Conservation (phyloP, 2,888 invertebrate genomes). For the Tetropium fuscum region DNA sequence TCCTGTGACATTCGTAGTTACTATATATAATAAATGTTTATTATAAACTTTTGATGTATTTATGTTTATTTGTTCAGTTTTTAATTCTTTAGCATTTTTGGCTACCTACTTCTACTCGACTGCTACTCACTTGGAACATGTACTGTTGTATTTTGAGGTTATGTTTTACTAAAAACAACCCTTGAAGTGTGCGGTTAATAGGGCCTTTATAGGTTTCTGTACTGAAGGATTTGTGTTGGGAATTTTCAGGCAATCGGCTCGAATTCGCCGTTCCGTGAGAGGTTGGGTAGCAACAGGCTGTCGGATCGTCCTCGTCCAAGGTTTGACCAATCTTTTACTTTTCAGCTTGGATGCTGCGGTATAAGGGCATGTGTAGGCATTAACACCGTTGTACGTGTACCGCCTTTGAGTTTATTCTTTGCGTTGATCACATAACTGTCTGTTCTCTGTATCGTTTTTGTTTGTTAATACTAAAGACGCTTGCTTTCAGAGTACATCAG, state of each 20-base stretch:
- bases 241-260: slow-evolving; percentile 71
- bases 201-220: too few relatives aligned
- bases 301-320: slow-evolving; percentile 86
- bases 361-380: slow-evolving; percentile 47
- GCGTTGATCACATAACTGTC: slow-evolving; percentile 13
- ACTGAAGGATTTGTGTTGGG: background rate
- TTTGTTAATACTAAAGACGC: slow-evolving; percentile 47
- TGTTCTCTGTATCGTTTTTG: slow-evolving; percentile 34
- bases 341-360: slow-evolving; percentile 59
- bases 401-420: slow-evolving; percentile 9
- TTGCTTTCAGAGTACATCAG: slow-evolving; percentile 61
- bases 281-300: slow-evolving; percentile 88
- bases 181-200: too few relatives aligned
- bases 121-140: too few relatives aligned
- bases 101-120: too few relatives aligned
- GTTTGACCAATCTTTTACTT: slow-evolving; percentile 64
- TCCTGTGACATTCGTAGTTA: too few relatives aligned
- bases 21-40: too few relatives aligned
- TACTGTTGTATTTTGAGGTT: too few relatives aligned
- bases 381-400: slow-evolving; percentile 9
- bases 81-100: too few relatives aligned
- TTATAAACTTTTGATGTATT: too few relatives aligned
- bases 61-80: too few relatives aligned
- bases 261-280: slow-evolving; percentile 89
- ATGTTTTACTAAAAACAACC: too few relatives aligned